Evolutionary conservation across 2,888 invertebrate species (phyloP).

Genomic region (Poecilobothrus nobilitatus): DNA sequence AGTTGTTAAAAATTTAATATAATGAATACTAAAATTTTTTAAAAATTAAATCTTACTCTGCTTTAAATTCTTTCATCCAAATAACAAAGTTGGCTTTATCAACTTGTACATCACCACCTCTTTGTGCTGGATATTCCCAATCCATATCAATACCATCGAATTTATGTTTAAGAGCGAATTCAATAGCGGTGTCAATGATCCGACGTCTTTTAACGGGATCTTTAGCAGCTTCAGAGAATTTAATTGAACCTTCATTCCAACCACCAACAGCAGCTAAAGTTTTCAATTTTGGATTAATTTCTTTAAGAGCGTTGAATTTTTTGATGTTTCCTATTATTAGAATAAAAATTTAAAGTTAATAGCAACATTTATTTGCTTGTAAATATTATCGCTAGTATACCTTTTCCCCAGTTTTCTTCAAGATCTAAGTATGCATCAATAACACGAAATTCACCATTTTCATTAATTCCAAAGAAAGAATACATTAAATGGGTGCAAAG

Average conservation of each 20-base stretch:
- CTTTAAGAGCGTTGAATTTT: conserved; percentile 40
- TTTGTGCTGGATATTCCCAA: conserved; percentile 52
- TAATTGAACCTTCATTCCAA: conserved; percentile 47
- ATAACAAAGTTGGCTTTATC: conserved; percentile 37
- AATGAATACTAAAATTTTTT: neutral
- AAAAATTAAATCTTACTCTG: conserved; percentile 25
- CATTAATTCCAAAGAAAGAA: conserved; percentile 58
- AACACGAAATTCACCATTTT: conserved; percentile 47
- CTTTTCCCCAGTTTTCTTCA: conserved; percentile 51
- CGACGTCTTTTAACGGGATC: conserved; percentile 33
- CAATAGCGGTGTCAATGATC: conserved; percentile 31
- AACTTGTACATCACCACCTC: conserved; percentile 33
- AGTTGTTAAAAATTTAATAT: neutral
- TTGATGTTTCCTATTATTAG: conserved; percentile 31
- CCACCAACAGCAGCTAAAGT: conserved; percentile 44
- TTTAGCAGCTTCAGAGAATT: conserved; percentile 45
- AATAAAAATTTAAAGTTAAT: too few species aligned
- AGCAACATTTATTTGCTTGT: neutral
- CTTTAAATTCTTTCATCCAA: conserved; percentile 33
- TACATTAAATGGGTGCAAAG: conserved; percentile 71
- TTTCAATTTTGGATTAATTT: conserved; percentile 41
- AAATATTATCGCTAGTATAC: conserved; percentile 30
- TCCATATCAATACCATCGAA: conserved; percentile 56
- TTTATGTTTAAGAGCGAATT: conserved; percentile 34
- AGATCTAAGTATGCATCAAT: conserved; percentile 57